These are phyloP conservation scores for Etheostoma nigrum DNA, from an alignment of 2,797 vertebrate species.

Conservation along the genomic window DNA sequence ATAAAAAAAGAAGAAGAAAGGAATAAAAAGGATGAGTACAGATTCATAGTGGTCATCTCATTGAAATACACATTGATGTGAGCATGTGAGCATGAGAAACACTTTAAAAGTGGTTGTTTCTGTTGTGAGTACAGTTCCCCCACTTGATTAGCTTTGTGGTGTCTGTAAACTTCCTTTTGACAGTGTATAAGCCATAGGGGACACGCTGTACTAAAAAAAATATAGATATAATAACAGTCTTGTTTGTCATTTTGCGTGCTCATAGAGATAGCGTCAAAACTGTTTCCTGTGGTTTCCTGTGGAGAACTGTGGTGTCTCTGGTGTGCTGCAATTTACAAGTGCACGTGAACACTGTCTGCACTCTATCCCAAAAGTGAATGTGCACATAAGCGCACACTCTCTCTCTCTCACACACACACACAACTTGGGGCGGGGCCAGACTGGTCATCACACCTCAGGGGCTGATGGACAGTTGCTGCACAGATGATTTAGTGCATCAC, in stretches of 20 bases:
- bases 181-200: slow-evolving; percentile 56
- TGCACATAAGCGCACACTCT: not conserved
- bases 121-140: slow-evolving; percentile 41
- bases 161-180: slow-evolving; percentile 74
- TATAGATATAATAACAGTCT: slow-evolving; percentile 27
- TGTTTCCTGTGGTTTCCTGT: slow-evolving; percentile 85
- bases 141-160: slow-evolving; percentile 24
- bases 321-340: slow-evolving; percentile 70
- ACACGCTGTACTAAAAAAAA: slow-evolving; percentile 62
- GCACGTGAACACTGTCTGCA: slow-evolving; percentile 63
- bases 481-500: slow-evolving; percentile 80
- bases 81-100: slow-evolving; percentile 41
- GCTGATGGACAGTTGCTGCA: slow-evolving; percentile 52
- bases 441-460: slow-evolving; percentile 53
- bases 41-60: slow-evolving; percentile 12
- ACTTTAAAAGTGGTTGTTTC: slow-evolving; percentile 30
- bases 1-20: not conserved
- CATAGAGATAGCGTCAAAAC: slow-evolving; percentile 77
- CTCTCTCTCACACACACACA: not conserved
- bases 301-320: slow-evolving; percentile 72
- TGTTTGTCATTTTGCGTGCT: slow-evolving; percentile 73
- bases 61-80: slow-evolving; percentile 36
- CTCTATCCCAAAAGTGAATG: slow-evolving; percentile 22
- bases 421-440: slow-evolving; percentile 4
- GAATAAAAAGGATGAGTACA: slow-evolving; percentile 11